Conservation (phyloP, 2,797 vertebrate genomes). For the Sternotherus odoratus region DNA sequence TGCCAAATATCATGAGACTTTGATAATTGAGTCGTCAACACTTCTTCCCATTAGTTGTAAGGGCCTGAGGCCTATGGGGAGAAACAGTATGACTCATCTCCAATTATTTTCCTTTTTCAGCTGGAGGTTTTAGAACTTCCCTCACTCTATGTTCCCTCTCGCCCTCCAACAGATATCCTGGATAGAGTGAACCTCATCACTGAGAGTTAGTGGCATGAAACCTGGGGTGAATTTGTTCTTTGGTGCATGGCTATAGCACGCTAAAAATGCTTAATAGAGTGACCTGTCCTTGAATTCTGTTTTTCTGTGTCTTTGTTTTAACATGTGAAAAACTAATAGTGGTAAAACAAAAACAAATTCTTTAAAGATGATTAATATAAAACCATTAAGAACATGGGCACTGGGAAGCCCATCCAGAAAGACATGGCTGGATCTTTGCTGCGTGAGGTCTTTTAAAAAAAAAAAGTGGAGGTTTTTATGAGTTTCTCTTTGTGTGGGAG, state of each 20-base stretch:
- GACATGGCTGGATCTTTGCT: not conserved
- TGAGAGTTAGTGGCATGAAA: not conserved
- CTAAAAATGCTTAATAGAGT: slow-evolving; percentile 12
- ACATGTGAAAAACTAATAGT: not conserved
- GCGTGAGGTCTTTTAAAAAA: not conserved
- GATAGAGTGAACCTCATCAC: slow-evolving; percentile 5
- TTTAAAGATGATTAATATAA: not conserved
- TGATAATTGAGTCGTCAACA: slow-evolving; percentile 6
- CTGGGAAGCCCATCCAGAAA: not conserved
- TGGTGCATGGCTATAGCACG: not conserved
- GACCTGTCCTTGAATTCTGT: accelerated
- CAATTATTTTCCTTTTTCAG: slow-evolving; percentile 37
- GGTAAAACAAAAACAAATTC: not conserved
- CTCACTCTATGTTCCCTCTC: not conserved
- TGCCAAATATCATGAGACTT: not conserved
- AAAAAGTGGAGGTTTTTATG: not conserved
- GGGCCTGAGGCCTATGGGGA: not conserved
- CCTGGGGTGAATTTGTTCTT: not conserved
- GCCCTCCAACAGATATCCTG: not conserved
- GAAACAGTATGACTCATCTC: not conserved
- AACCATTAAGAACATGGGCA: not conserved
- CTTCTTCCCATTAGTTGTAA: not conserved
- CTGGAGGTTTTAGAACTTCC: slow-evolving; percentile 57
- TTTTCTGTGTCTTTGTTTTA: not conserved
- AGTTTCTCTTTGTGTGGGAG: not conserved